phyloP scores from a whole-genome alignment of 2,113 vertebrate species.

The Microcebus griseorufus region DNA sequence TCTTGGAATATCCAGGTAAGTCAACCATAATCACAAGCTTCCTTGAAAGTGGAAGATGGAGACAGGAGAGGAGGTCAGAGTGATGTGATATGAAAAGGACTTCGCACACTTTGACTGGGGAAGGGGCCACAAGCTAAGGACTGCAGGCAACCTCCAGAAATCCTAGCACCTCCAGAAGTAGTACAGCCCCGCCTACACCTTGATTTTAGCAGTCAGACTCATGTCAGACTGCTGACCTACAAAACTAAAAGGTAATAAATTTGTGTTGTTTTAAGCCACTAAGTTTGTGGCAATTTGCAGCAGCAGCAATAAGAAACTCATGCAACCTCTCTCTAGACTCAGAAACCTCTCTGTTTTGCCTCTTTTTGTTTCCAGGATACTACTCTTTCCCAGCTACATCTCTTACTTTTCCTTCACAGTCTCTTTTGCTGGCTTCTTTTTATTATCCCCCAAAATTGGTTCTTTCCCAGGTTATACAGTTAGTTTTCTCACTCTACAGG shows the following conservation, averaged over 20 bases:
- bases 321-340: neutral
- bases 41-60: neutral
- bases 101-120: fast-evolving
- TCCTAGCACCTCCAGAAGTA: neutral
- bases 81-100: neutral
- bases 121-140: neutral
- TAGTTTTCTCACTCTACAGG: neutral
- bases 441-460: neutral
- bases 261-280: neutral
- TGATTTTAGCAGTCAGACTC: neutral
- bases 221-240: neutral
- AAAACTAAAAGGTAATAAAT: neutral
- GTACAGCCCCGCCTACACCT: fast-evolving
- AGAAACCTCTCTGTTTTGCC: neutral
- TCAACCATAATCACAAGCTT: neutral
- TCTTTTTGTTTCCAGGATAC: neutral
- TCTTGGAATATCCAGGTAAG: neutral
- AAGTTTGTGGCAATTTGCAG: neutral
- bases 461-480: neutral
- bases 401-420: neutral
- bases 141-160: neutral
- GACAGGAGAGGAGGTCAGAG: neutral
- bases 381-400: neutral
- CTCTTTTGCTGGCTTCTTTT: neutral
- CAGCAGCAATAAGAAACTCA: neutral